Evolutionary conservation across 2,113 vertebrate genomes (phyloP).

Genomic region (Cnemophilus loriae): DNA sequence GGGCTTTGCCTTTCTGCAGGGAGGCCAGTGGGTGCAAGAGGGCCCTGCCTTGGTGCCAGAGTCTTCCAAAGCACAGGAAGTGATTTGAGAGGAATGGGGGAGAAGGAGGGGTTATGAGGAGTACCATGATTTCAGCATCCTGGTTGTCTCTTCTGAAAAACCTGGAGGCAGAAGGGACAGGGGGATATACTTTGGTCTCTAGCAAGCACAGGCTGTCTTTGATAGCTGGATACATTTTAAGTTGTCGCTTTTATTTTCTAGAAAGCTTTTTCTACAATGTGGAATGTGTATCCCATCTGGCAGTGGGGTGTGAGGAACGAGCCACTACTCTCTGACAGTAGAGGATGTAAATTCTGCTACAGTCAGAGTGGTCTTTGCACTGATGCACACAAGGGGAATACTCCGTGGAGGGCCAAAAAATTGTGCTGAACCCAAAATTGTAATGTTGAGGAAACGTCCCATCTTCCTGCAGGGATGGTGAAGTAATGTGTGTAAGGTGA

Average conservation of each 20-base stretch:
- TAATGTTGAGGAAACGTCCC: neutral
- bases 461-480: neutral
- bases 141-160: neutral
- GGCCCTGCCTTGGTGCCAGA: neutral
- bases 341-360: fast-evolving
- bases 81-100: neutral
- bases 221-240: neutral
- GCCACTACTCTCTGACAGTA: neutral
- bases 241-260: neutral
- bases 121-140: neutral
- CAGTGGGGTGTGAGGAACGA: neutral
- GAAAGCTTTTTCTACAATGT: neutral
- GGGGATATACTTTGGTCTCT: neutral
- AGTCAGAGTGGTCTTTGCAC: neutral
- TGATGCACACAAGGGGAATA: neutral
- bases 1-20: neutral
- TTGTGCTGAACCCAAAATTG: neutral
- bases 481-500: neutral
- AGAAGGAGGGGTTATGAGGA: neutral
- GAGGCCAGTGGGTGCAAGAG: neutral
- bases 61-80: neutral
- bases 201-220: neutral
- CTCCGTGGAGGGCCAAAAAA: neutral
- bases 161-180: neutral
- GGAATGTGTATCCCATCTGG: neutral